A percentile compares a stretch with the other conserved stretches of the same genome.
Evolutionary conservation across 2,888 invertebrate genomes (phyloP).

Genomic region (Drosophila differens): DNA sequence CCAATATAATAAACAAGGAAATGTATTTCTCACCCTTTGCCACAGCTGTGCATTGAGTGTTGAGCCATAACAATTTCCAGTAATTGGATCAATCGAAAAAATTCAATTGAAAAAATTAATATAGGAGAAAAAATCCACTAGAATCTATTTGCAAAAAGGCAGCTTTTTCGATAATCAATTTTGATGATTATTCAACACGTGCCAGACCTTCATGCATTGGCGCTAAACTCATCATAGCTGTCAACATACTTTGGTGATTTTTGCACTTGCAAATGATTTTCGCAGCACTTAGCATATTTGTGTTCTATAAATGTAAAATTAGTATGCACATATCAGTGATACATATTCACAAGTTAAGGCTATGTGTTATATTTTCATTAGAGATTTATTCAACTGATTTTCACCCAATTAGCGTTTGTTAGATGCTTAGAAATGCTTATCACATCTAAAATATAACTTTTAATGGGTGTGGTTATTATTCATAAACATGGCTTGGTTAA

Average conservation of each 20-base stretch:
- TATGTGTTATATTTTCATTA: not conserved
- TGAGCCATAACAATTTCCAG: slow-evolving; percentile 23
- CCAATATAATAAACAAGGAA: slow-evolving; percentile 48
- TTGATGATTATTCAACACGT: slow-evolving; percentile 1
- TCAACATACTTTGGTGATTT: slow-evolving; percentile 43
- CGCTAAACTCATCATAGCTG: slow-evolving; percentile 26
- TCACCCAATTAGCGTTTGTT: slow-evolving; percentile 15
- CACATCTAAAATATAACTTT: not conserved
- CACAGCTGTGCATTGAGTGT: slow-evolving; percentile 34
- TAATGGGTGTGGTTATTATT: not conserved
- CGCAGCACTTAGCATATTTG: slow-evolving; percentile 12
- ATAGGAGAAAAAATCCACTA: slow-evolving; percentile 1
- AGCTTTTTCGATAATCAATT: slow-evolving; percentile 20
- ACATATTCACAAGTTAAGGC: not conserved
- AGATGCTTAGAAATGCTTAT: not conserved
- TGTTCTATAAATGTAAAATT: slow-evolving; percentile 17
- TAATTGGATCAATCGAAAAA: not conserved
- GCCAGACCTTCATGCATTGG: slow-evolving; percentile 22
- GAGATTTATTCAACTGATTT: slow-evolving; percentile 16
- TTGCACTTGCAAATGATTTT: slow-evolving; percentile 19
- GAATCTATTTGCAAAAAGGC: not conserved
- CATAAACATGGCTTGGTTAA: not conserved
- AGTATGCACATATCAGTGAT: slow-evolving; percentile 7
- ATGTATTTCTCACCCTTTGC: slow-evolving; percentile 20
- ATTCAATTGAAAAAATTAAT: not conserved